These are phyloP conservation scores for Bombus pyrosoma DNA, from an alignment of 1,140 invertebrate species.

Conservation along the genomic window DNA sequence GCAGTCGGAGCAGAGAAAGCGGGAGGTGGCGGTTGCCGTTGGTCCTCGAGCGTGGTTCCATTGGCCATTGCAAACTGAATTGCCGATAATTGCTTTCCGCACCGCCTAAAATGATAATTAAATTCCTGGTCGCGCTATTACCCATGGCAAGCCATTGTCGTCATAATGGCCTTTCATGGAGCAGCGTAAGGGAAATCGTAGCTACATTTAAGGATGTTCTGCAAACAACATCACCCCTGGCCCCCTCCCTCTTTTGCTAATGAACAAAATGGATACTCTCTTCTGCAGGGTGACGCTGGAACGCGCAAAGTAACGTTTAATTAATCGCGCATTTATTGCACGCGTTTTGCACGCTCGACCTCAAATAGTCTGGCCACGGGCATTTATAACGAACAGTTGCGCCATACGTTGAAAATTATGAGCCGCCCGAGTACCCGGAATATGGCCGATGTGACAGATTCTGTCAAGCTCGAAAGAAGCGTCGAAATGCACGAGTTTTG, in stretches of 20 bases:
- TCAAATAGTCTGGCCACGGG: not conserved
- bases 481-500: not conserved
- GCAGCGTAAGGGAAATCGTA: constrained; percentile 19
- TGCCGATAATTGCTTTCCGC: constrained; percentile 81
- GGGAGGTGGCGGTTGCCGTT: constrained; percentile 23
- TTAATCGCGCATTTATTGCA: constrained; percentile 33
- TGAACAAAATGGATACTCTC: not conserved
- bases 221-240: constrained; percentile 20
- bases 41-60: constrained; percentile 56
- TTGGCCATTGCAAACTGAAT: constrained; percentile 78
- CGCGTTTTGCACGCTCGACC: not conserved
- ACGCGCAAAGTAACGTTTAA: constrained; percentile 22
- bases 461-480: not conserved
- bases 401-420: not conserved
- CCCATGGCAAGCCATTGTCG: constrained; percentile 55
- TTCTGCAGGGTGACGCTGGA: no score
- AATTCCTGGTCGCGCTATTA: constrained; percentile 74
- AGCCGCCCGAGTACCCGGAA: not conserved
- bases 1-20: constrained; percentile 21
- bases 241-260: not conserved
- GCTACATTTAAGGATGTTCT: constrained; percentile 48
- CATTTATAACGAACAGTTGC: not conserved
- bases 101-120: constrained; percentile 80
- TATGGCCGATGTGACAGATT: not conserved
- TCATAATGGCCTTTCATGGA: constrained; percentile 53